Evolutionary conservation across 2,113 vertebrate genomes (phyloP), one percentile per base, ranked within the genome.

Genomic region (Pangasianodon hypophthalmus): DNA sequence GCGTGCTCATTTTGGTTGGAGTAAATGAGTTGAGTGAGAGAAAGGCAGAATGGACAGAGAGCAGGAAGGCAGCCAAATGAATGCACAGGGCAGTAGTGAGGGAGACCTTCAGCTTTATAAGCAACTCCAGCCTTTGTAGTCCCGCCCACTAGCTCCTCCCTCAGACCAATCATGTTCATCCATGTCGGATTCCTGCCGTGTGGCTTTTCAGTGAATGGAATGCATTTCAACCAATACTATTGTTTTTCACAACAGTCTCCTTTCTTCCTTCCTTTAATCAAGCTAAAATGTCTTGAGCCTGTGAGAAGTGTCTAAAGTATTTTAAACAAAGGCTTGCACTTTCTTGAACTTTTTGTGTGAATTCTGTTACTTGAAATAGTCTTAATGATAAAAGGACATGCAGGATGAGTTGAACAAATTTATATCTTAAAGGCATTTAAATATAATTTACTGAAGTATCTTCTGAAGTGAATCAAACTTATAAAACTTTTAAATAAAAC

Each of bases 31-130:
- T 89, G 84, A 90, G 21, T 87, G 85, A 94, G 91, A 91, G 80
- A 92, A 92, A 91, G 90, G 91, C 24, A 64, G 91, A 67, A 89
- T 91, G 92, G 87, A 73, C 84, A 88, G 87, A 95, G 92, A 93
- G 92, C 94, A 95, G 92, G 94, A 92, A 95, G 82, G 87, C 91
- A 94, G 94, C 92, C 94, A 95, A 93, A 91, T 84, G 73, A 88
- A 50, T 85, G 73, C 89, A 89, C 86, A 86, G 88, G 85, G 71
- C 58, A 89, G 73, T 18, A 85, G 81, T 94, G 91, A 95, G 88
- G 84, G 90, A 93, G 91, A 92, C 81, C 52, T 69, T 90, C 88
- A 21, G 94, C 91, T 95, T 94, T 96, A 94, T 96, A 96, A 93
- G 91, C 93, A 89, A 90, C 87, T 69, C 60, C 88, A 90, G 93